Evolutionary conservation across 2,888 invertebrate species (phyloP), one percentile per base, ranked within the genome.

Genomic region (Neoitamus cyanurus): DNA sequence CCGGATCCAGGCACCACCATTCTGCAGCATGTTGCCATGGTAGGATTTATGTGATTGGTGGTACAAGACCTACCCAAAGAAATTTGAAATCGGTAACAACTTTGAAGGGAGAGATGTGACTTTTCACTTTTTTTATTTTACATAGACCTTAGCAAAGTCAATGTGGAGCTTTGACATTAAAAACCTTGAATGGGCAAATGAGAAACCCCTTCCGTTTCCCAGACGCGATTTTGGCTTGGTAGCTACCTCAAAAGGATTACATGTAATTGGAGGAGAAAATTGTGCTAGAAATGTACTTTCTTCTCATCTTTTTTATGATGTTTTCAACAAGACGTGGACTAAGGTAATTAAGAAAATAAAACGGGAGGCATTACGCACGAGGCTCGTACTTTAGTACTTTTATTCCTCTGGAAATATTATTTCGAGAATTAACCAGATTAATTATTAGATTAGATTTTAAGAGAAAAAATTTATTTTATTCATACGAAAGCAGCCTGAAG

Each of bases 151-250:
- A 28, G 25, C 93, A 3, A 93, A 93, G 15, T 94, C 94, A 0
- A 94, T 94, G 48, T 95, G 95, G 94, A 94, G 94, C 88, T 94
- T 93, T 88, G 94, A 95, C 88, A 94, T 95, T 0, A 92, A 93
- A 7, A 92, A 92, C 0, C 90, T 93, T 25, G 92, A 93, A 73
- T 95, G 95, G 95, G 93, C 92, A 88, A 93, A 92, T 86, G 94
- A 95, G 88, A 92, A 92, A 1, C 93, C 92, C 13, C 92, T 95
- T 87, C 92, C 93, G 20, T 92, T 92, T 30, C 92, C 94, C 0
- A 92, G 95, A 87, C 94, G 94, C 89, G 94, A 95, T 90, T 95
- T 95, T 88, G 95, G 94, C 0, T 91, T 95, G 4, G 93, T 94
- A n/a, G 94, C 93, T 1, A 93, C 93, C 87, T 92, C 93, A 30